Conservation (phyloP, 2,113 vertebrate genomes). For the Pluvialis apricaria region DNA sequence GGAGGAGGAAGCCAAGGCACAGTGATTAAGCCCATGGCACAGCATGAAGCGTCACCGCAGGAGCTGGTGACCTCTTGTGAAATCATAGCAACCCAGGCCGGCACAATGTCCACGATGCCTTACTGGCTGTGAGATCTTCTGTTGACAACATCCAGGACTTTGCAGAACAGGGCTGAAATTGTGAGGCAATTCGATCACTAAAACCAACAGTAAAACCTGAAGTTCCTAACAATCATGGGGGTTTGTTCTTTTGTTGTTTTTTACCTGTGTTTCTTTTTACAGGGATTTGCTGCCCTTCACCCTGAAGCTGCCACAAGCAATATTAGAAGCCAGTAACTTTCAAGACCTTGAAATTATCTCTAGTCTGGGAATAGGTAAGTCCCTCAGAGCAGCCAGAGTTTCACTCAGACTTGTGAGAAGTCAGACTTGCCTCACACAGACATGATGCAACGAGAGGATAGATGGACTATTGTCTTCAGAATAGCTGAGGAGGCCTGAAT, state of each 20-base stretch:
- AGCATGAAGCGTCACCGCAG: neutral
- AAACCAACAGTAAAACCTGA: neutral
- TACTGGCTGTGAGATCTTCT: neutral
- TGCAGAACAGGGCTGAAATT: neutral
- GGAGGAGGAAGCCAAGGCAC: neutral
- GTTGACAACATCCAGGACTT: neutral
- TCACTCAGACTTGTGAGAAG: neutral
- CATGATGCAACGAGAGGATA: neutral
- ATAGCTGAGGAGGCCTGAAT: neutral
- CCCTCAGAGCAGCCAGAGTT: neutral
- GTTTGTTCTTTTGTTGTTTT: neutral
- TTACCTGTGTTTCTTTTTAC: slow-evolving; percentile 21
- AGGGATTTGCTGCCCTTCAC: slow-evolving; percentile 89
- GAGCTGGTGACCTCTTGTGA: neutral
- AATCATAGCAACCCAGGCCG: neutral
- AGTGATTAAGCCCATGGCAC: neutral
- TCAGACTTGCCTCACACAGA: neutral
- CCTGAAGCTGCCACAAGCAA: slow-evolving; percentile 83
- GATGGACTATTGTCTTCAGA: neutral
- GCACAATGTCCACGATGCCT: neutral
- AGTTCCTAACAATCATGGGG: neutral
- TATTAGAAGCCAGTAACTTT: slow-evolving; percentile 80
- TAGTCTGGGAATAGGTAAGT: slow-evolving; percentile 86
- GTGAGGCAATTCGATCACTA: neutral
- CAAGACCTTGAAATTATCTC: slow-evolving; percentile 88